These are phyloP conservation scores for Lamellibrachia satsuma DNA, from an alignment of 2,888 invertebrate species.

Conservation along the genomic window DNA sequence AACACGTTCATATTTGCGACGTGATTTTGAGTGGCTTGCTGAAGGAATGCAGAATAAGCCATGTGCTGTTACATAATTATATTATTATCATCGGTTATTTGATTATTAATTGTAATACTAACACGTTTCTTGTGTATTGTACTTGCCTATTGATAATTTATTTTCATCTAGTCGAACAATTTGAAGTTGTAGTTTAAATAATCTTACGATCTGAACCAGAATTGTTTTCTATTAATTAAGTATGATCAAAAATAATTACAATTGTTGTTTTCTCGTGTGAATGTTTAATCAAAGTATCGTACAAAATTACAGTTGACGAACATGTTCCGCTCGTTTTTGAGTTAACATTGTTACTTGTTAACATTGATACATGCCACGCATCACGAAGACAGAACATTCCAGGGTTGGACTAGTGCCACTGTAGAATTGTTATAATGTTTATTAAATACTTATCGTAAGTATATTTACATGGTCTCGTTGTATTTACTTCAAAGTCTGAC, in stretches of 20 bases:
- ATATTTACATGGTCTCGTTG: background rate
- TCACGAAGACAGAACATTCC: background rate
- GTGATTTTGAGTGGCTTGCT: background rate
- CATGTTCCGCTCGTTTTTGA: background rate
- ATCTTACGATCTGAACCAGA: background rate
- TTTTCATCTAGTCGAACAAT: no score
- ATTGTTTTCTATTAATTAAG: background rate
- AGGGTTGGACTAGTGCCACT: background rate
- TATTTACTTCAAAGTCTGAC: background rate
- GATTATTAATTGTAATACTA: background rate
- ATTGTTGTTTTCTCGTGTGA: background rate
- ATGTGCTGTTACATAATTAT: background rate
- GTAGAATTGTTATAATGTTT: background rate
- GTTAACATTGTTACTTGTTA: background rate
- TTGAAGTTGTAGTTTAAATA: no score
- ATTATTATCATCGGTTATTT: background rate
- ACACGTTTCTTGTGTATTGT: background rate
- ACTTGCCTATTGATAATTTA: no score
- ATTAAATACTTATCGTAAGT: background rate
- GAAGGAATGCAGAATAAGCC: background rate
- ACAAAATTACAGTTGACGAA: background rate
- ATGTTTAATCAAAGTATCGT: background rate
- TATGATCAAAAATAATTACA: background rate
- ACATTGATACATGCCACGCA: background rate
- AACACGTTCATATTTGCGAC: background rate